Base-by-base conservation (phyloP, 2,888 invertebrate species). In the Acronicta alni region DNA sequence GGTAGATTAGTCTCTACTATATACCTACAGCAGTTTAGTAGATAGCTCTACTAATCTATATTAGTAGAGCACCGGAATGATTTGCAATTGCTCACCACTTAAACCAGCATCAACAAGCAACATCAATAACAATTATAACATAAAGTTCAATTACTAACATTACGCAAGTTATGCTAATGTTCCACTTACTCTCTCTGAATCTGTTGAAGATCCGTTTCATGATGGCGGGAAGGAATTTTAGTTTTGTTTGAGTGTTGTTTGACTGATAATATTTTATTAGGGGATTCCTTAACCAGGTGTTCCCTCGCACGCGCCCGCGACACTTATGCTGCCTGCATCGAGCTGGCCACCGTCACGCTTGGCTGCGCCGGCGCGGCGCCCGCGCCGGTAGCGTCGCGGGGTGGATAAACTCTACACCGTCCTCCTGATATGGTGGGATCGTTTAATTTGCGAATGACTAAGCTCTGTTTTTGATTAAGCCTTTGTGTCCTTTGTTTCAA, bases 201-300 rank as follows among this genome's bases (percentile, higher is more conserved):
- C 77, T 90, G 60, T 80, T 85, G 72, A 92, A 82, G 72, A 92
- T 83, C 75, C 83, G 89, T 88, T 91, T 93, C 93, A 93, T 93
- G 57, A 56, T 69, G 41, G 35, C n/a, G 7, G n/a, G 35, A n/a
- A 7, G 18, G 7, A 35, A 16, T 14, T 17, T 18, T 1, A 9
- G n/a, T 32, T 6, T 7, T 16, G 14, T 30, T 44, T 16, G 26
- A 16, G 6, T 32, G n/a, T 20, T 12, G 10, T 56, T 46, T 3
- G 51, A 20, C 44, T 54, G 58, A 35, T 46, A 41, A 41, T 16
- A 12, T 20, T 15, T 56, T 30, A 14, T 9, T 37, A 39, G 37
- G 61, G 66, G 42, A 43, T 37, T 47, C 30, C 32, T 45, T 39
- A 57, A 68, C 67, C 86, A 84, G 84, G 85, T 86, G 87, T 73